A percentile compares a stretch with the other conserved stretches of the same genome.
Evolutionary conservation across 2,797 vertebrate species (phyloP).

Genomic region (Pteronotus mesoamericanus): DNA sequence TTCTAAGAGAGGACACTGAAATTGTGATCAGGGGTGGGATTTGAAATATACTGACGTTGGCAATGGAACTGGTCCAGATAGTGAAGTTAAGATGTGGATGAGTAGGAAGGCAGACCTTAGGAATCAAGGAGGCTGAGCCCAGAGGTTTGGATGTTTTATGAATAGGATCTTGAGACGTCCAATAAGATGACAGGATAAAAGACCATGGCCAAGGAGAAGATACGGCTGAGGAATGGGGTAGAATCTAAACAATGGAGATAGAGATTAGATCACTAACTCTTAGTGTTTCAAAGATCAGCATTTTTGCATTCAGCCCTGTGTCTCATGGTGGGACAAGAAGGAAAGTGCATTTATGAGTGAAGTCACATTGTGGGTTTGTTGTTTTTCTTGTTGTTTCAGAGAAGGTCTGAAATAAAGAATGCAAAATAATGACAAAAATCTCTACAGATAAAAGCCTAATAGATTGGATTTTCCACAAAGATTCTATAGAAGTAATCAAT

Average conservation of each 20-base stretch:
- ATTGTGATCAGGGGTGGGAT: not conserved
- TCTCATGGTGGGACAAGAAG: not conserved
- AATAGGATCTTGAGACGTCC: not conserved
- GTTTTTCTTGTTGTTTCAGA: not conserved
- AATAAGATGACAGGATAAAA: not conserved
- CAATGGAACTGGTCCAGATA: not conserved
- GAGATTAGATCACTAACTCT: not conserved
- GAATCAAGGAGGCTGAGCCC: not conserved
- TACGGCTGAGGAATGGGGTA: not conserved
- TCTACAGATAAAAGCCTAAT: not conserved
- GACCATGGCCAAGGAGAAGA: not conserved
- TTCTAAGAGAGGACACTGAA: not conserved
- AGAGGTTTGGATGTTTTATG: not conserved
- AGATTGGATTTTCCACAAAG: not conserved
- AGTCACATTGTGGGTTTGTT: not conserved
- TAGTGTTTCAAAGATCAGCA: not conserved
- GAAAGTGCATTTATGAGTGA: not conserved
- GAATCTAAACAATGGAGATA: not conserved
- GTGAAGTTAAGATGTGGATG: not conserved
- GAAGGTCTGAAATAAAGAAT: not conserved
- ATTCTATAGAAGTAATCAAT: not conserved
- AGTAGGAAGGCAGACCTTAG: not conserved
- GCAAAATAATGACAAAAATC: not conserved
- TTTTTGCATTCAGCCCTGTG: not conserved
- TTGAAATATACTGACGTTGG: not conserved